These are phyloP conservation scores for Nestor notabilis DNA, from an alignment of 2,113 vertebrate genomes.

Conservation along the genomic window DNA sequence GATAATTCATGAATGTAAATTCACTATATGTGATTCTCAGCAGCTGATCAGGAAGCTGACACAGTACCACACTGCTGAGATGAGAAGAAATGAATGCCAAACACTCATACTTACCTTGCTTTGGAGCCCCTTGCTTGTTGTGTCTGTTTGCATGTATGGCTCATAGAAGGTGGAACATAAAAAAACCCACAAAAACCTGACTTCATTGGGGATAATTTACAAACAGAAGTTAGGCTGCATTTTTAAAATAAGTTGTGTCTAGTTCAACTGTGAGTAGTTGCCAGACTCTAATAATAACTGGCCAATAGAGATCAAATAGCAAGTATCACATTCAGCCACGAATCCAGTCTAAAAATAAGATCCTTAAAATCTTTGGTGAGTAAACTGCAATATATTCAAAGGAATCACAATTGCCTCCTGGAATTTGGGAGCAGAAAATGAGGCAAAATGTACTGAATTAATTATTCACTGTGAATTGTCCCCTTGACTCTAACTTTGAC, in stretches of 20 bases:
- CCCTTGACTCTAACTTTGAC: background rate
- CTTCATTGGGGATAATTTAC: background rate
- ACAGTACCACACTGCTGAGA: background rate
- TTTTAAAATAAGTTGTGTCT: conserved; percentile 30
- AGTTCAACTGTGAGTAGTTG: conserved; percentile 15
- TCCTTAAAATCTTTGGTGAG: background rate
- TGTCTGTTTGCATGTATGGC: background rate
- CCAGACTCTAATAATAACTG: conserved; percentile 24
- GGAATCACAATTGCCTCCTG: background rate
- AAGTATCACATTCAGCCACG: background rate
- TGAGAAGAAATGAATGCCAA: background rate
- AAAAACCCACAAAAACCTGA: background rate
- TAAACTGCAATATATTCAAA: background rate
- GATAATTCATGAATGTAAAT: background rate
- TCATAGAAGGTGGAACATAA: background rate
- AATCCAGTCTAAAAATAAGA: conserved; percentile 45
- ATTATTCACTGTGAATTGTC: background rate
- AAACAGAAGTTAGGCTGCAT: conserved; percentile 6
- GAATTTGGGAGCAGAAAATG: background rate
- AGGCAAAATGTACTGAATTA: background rate
- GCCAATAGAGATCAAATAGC: background rate
- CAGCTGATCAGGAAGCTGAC: background rate
- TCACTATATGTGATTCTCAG: background rate
- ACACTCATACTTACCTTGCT: background rate
- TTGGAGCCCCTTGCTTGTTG: background rate